Evolutionary conservation across 2,888 invertebrate species (phyloP).

Genomic region (Gnatocerus cornutus): DNA sequence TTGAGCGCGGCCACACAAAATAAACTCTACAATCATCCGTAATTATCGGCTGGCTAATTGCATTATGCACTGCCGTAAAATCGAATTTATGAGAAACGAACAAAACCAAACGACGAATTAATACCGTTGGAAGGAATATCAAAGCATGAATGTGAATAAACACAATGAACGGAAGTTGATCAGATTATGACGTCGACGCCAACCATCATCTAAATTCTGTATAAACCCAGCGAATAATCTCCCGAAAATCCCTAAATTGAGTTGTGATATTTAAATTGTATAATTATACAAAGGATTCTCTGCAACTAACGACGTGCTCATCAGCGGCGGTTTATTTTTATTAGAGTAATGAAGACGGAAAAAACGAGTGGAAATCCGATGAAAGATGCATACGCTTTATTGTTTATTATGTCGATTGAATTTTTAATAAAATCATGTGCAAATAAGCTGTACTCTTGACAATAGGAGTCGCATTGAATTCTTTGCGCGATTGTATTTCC

Average conservation of each 20-base stretch:
- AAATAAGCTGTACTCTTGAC: conserved; percentile 36
- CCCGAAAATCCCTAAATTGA: conserved; percentile 31
- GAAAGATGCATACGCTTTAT: neutral
- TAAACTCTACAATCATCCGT: conserved; percentile 14
- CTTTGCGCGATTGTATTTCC: conserved; percentile 45
- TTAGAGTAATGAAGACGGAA: conserved; percentile 7
- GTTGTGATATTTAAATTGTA: conserved; percentile 30
- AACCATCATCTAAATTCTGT: conserved; percentile 15
- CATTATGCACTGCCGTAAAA: conserved; percentile 19
- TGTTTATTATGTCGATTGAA: conserved; percentile 12
- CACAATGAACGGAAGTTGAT: conserved; percentile 27
- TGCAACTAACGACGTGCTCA: conserved; percentile 14
- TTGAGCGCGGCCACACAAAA: conserved; percentile 8
- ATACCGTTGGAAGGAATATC: neutral
- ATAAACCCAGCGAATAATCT: conserved; percentile 26
- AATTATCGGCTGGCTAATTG: conserved; percentile 19
- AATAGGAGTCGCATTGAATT: conserved; percentile 42
- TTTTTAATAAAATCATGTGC: conserved; percentile 44
- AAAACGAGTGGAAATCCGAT: neutral
- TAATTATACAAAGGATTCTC: conserved; percentile 16
- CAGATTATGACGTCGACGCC: conserved; percentile 17
- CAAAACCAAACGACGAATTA: neutral
- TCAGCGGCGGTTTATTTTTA: conserved; percentile 9
- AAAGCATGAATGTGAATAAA: conserved; percentile 20
- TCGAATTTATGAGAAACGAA: conserved; percentile 23